These are phyloP conservation scores for Drosophila aldrichi DNA, from an alignment of 2,888 invertebrate species.

Conservation along the genomic window DNA sequence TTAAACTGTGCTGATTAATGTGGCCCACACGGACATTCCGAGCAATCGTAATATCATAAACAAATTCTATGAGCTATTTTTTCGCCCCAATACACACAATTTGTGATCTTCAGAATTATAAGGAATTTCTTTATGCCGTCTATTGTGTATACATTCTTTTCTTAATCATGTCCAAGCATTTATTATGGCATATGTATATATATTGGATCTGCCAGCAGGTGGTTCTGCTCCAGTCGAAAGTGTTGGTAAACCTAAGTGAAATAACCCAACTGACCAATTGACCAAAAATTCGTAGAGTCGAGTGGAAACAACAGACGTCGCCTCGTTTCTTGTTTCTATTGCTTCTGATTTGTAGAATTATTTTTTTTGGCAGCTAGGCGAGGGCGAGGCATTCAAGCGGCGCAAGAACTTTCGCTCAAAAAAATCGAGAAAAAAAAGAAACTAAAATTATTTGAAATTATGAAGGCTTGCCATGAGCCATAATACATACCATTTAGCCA, in stretches of 20 bases:
- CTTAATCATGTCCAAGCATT: conserved; percentile 28
- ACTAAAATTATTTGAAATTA: conserved; percentile 60
- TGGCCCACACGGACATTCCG: conserved; percentile 28
- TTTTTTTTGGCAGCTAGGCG: conserved; percentile 51
- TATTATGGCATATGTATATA: not conserved
- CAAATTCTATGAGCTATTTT: conserved; percentile 12
- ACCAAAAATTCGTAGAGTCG: not conserved
- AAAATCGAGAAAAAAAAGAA: conserved; percentile 19
- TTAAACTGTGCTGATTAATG: conserved; percentile 30
- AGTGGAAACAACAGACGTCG: conserved; percentile 17
- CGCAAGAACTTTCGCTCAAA: conserved; percentile 45
- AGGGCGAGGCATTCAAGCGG: conserved; percentile 58
- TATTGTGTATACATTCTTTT: conserved; percentile 28
- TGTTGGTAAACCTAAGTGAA: conserved; percentile 21
- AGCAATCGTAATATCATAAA: conserved; percentile 23
- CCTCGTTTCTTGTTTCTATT: conserved; percentile 8
- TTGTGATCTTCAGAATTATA: conserved; percentile 7
- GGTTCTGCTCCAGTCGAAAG: conserved; percentile 33
- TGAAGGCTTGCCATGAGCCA: conserved; percentile 58
- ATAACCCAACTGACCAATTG: conserved; percentile 19
- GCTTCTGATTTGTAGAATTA: conserved; percentile 20
- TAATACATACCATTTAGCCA: conserved; percentile 44
- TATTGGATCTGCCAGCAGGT: conserved; percentile 23
- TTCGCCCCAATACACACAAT: not conserved
- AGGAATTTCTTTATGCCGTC: not conserved